Base-by-base conservation (phyloP, 2,888 invertebrate genomes). In the Aethes cnicana region DNA sequence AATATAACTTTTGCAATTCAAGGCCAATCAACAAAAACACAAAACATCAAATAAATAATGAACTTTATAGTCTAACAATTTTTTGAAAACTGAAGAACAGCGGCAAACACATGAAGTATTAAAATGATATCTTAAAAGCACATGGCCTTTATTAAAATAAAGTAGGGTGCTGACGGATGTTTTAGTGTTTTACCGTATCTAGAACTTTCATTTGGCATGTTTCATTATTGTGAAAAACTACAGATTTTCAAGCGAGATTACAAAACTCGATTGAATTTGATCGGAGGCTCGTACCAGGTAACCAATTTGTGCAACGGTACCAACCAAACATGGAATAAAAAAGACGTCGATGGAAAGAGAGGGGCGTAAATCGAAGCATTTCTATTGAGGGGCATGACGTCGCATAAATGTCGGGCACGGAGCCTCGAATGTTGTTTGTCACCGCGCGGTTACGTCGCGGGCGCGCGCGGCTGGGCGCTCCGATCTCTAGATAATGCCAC, bases 341-440 rank as follows among this genome's bases (percentile, higher is more conserved):
- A 74, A 76, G 74, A 75, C 64, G 71, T 77, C 69, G 67, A 62
- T 75, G 72, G 50, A 78, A 80, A 81, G 81, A 79, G 65, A 74
- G 71, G 74, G 77, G 76, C 74, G 74, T 79, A 77, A 80, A 81
- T 81, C 81, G 81, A 80, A 78, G 84, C 77, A 81, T 84, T 84
- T 85, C 84, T 84, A 86, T 87, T 82, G 85, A 86, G 73, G 68
- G 64, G 75, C 84, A 81, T 89, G 89, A 87, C 85, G 66, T 68
- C 68, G 87, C 88, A 88, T 81, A 86, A 86, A 81, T 69, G 81
- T 77, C 81, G 72, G 61, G 59, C 74, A 78, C 74, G n/a, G n/a
- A n/a, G n/a, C n/a, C n/a, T n/a, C n/a, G 80, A 81, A 85, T 83
- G 82, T 82, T 84, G 85, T 88, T 84, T 86, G 88, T 88, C 87